A percentile compares a stretch with the other conserved stretches of the same genome.
phyloP scores from a whole-genome alignment of 2,888 invertebrate genomes.

The Drosophila dives region DNA sequence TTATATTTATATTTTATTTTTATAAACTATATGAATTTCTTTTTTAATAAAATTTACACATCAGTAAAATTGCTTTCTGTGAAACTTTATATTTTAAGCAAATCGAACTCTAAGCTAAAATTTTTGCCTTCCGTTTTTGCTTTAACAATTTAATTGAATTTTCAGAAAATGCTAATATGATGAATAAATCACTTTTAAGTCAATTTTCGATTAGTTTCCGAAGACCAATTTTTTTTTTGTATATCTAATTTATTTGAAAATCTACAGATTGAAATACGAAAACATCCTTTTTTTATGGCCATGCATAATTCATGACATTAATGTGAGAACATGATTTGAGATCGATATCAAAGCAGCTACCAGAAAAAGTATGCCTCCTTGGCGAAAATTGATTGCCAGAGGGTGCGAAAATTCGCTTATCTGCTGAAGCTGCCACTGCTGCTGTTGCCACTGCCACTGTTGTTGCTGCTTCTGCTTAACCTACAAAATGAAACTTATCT shows the following conservation, averaged over 20 bases:
- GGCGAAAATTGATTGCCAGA: conserved; percentile 27
- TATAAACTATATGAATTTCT: no score
- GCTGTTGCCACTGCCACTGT: background rate
- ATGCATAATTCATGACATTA: background rate
- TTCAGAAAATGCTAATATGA: background rate
- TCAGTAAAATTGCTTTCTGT: background rate
- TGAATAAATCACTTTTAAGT: conserved; percentile 14
- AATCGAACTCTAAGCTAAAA: background rate
- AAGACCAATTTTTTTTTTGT: background rate
- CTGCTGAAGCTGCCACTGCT: background rate
- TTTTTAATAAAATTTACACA: no score
- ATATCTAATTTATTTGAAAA: background rate
- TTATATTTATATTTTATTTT: no score
- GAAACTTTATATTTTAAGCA: background rate
- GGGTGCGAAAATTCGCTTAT: conserved; percentile 25
- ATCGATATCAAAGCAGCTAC: conserved; percentile 2
- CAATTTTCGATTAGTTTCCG: conserved; percentile 5
- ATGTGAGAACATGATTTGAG: conserved; percentile 11
- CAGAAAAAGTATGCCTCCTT: conserved; percentile 1
- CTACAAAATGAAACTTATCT: conserved; percentile 26
- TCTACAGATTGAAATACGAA: background rate
- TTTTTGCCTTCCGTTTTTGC: background rate
- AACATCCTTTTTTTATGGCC: background rate
- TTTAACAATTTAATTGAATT: background rate
- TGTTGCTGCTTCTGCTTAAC: background rate